Conservation (phyloP, 2,797 vertebrate species). For the Scarus forsteni region DNA sequence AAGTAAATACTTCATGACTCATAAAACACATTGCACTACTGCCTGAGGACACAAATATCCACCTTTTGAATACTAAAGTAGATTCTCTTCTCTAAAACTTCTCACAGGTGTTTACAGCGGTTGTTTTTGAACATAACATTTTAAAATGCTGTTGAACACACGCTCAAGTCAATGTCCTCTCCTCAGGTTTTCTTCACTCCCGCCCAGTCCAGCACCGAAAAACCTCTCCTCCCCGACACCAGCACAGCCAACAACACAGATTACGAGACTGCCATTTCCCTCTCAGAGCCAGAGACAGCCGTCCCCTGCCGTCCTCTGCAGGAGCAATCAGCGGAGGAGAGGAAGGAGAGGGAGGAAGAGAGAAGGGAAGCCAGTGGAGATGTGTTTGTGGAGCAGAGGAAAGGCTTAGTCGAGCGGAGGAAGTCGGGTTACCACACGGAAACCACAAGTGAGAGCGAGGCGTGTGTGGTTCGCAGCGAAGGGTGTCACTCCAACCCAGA, state of each 20-base stretch:
- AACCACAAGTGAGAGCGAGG: conserved; percentile 79
- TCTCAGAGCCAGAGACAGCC: conserved; percentile 79
- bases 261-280: conserved; percentile 69
- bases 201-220: conserved; percentile 74
- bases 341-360: conserved; percentile 73
- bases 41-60: conserved; percentile 28
- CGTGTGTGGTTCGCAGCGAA: conserved; percentile 68
- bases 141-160: conserved; percentile 7
- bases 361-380: conserved; percentile 59
- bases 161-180: conserved; percentile 26
- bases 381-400: conserved; percentile 45
- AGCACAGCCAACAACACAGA: conserved; percentile 78
- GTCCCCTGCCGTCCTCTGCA: conserved; percentile 61
- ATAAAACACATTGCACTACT: conserved; percentile 26
- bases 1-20: conserved; percentile 31
- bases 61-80: conserved; percentile 10
- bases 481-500: conserved; percentile 80
- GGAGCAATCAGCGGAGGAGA: conserved; percentile 75
- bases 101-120: background rate
- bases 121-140: conserved; percentile 5
- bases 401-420: conserved; percentile 38
- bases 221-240: conserved; percentile 75
- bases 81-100: background rate
- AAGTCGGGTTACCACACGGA: conserved; percentile 70
- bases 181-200: conserved; percentile 78